Conservation (phyloP, 1,140 invertebrate genomes). For the Drosophila leontia region DNA sequence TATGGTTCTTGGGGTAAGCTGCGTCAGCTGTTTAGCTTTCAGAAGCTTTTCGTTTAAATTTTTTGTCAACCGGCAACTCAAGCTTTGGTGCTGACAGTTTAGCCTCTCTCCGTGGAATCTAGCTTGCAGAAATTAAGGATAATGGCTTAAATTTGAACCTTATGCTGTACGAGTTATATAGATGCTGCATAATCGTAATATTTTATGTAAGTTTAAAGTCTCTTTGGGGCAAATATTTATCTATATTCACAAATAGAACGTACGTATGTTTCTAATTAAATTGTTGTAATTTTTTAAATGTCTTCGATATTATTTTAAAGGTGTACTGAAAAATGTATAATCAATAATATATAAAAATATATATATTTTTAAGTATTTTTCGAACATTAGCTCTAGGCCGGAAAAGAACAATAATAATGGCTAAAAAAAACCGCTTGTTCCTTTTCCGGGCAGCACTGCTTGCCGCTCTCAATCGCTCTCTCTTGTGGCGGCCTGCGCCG, state of each 20-base stretch:
- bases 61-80: neutral
- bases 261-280: neutral
- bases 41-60: conserved; percentile 16
- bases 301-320: neutral
- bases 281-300: neutral
- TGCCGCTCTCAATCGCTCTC: neutral
- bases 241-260: too few relatives aligned
- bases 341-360: neutral
- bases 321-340: too few relatives aligned
- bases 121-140: neutral
- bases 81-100: conserved; percentile 1
- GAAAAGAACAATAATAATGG: neutral
- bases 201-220: neutral
- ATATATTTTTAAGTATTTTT: too few relatives aligned
- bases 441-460: conserved; percentile 6
- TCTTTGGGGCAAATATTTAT: neutral
- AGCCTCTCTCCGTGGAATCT: neutral
- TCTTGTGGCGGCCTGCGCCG: conserved; percentile 22
- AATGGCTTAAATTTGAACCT: neutral
- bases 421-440: neutral
- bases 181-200: neutral
- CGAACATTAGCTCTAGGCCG: neutral
- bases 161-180: neutral
- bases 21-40: conserved; percentile 3
- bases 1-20: neutral